These are phyloP conservation scores for Diploscapter pachys DNA, from an alignment of 1,140 invertebrate genomes.

Conservation along the genomic window DNA sequence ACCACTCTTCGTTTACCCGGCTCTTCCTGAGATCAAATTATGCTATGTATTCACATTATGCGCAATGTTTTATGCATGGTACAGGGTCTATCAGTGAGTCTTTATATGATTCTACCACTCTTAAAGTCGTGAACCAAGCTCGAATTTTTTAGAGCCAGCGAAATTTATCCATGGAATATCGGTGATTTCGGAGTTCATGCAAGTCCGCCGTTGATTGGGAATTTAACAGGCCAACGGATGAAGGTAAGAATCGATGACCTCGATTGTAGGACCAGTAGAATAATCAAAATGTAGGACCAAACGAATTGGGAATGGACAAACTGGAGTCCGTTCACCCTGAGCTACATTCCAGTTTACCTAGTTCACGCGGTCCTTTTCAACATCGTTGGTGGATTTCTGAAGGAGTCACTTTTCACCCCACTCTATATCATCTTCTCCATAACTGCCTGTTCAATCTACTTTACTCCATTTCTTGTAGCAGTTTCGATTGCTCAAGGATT, in stretches of 20 bases:
- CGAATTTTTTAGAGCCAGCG: constrained; percentile 17
- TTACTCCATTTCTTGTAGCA: constrained; percentile 45
- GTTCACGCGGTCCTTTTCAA: constrained; percentile 52
- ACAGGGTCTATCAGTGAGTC: constrained; percentile 47
- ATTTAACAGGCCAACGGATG: constrained; percentile 16
- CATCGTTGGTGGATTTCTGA: constrained; percentile 23
- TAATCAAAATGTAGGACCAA: constrained; percentile 44
- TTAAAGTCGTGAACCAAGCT: neutral
- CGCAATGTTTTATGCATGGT: constrained; percentile 49
- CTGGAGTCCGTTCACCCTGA: constrained; percentile 50
- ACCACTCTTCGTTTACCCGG: constrained; percentile 46
- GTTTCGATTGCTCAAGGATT: constrained; percentile 47
- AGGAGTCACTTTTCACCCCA: constrained; percentile 31
- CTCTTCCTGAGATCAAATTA: constrained; percentile 50
- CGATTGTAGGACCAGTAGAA: neutral
- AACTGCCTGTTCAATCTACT: constrained; percentile 34
- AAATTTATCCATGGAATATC: constrained; percentile 47
- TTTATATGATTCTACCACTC: neutral
- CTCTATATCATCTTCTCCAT: constrained; percentile 42
- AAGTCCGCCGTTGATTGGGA: constrained; percentile 44
- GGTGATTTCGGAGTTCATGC: constrained; percentile 43
- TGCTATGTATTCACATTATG: constrained; percentile 40
- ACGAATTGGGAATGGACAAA: constrained; percentile 56
- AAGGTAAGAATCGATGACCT: constrained; percentile 12
- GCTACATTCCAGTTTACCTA: constrained; percentile 43